Percentiles rank a stretch among this genome's conserved stretches.
Conservation (phyloP, 2,888 invertebrate species). For the Atrina japonica region DNA sequence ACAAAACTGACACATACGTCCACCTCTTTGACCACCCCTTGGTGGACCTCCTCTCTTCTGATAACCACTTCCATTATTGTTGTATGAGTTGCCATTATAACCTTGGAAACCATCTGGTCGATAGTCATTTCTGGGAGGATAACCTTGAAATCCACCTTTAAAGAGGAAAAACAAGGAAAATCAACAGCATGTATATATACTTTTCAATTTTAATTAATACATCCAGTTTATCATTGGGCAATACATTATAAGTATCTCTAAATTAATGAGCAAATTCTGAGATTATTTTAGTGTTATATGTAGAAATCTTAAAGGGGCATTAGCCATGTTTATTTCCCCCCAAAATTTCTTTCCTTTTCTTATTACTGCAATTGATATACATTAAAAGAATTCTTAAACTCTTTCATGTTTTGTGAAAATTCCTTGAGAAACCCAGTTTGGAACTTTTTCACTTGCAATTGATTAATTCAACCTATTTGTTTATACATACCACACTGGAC, state of each 20-base stretch:
- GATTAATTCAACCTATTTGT: too few species aligned
- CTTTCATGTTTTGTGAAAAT: too few species aligned
- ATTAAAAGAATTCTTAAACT: too few species aligned
- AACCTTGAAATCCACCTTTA: conserved; percentile 65
- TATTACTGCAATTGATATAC: too few species aligned
- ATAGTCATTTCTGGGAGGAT: conserved; percentile 67
- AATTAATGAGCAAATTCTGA: too few species aligned
- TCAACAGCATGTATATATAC: not conserved
- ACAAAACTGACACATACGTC: not conserved
- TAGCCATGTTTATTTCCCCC: too few species aligned
- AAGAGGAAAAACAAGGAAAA: not conserved
- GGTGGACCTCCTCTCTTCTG: conserved; percentile 46
- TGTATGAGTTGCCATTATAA: conserved; percentile 54
- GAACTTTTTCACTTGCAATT: too few species aligned
- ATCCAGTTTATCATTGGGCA: not conserved
- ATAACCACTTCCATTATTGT: conserved; percentile 62
- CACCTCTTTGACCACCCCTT: conserved; percentile 49
- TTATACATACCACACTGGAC: too few species aligned
- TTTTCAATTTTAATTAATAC: not conserved
- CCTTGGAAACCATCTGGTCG: conserved; percentile 70
- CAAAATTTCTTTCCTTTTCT: too few species aligned
- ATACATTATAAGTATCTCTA: not conserved
- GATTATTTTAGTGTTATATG: too few species aligned
- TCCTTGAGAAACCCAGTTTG: too few species aligned
- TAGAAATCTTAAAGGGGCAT: too few species aligned